phyloP scores from a whole-genome alignment of 2,113 vertebrate genomes.

The Dipodomys ordii region DNA sequence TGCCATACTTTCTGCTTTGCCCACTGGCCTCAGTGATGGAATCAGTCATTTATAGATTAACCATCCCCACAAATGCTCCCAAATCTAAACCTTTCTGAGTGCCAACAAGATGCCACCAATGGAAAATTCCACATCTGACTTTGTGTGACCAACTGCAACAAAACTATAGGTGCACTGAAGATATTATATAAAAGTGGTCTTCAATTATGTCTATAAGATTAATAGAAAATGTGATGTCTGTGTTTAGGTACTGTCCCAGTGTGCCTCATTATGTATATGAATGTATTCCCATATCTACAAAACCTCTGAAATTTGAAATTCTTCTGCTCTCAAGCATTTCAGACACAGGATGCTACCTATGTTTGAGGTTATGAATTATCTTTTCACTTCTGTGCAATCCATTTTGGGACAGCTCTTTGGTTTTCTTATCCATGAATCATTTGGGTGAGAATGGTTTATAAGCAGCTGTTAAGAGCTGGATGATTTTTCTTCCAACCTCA shows the following conservation, averaged over 20 bases:
- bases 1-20: neutral
- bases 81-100: neutral
- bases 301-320: neutral
- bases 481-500: slow-evolving; percentile 1
- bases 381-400: neutral
- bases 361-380: neutral
- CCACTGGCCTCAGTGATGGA: neutral
- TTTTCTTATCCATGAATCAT: neutral
- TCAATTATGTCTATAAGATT: neutral
- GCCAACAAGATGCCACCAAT: neutral
- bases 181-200: neutral
- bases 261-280: neutral
- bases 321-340: neutral
- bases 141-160: too few relatives aligned
- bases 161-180: too few relatives aligned
- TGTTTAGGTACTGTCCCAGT: neutral
- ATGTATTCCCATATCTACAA: neutral
- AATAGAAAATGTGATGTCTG: neutral
- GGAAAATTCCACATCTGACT: neutral
- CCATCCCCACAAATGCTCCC: neutral
- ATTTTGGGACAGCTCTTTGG: neutral
- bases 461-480: slow-evolving; percentile 40
- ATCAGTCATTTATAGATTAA: neutral
- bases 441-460: slow-evolving; percentile 51
- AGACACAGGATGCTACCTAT: neutral